Conservation (phyloP, 2,797 vertebrate species). For the Acrocephalus scirpaceus region DNA sequence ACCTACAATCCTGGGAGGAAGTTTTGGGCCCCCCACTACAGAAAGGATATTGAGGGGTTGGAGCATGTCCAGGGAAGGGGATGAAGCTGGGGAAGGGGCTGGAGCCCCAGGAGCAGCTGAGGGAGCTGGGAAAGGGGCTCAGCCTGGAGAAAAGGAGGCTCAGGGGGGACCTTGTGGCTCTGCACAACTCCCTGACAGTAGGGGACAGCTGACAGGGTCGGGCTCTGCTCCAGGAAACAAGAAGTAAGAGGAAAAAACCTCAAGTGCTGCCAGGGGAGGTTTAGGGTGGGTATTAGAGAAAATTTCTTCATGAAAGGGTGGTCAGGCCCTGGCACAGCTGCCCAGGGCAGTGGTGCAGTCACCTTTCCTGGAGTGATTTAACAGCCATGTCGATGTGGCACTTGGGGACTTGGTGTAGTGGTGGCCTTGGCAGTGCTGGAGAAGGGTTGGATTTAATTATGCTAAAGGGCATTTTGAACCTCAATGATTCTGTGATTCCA, state of each 20-base stretch:
- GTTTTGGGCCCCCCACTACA: background rate
- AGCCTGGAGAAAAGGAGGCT: background rate
- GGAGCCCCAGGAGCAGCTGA: background rate
- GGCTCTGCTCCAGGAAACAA: background rate
- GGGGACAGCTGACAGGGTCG: fast-evolving
- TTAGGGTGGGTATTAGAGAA: background rate
- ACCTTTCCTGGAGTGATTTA: fast-evolving
- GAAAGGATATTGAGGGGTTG: background rate
- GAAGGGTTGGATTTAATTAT: background rate
- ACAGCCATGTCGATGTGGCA: background rate
- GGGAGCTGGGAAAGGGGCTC: background rate
- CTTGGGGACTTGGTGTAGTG: background rate
- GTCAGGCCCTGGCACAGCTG: background rate
- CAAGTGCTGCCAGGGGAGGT: background rate
- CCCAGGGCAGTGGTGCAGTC: background rate
- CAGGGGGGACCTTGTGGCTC: background rate
- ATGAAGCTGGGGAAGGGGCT: fast-evolving
- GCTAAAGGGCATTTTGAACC: background rate
- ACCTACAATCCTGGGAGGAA: background rate
- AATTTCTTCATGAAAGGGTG: background rate
- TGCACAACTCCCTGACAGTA: background rate
- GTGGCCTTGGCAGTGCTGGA: background rate
- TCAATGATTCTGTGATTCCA: background rate
- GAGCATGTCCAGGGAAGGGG: fast-evolving
- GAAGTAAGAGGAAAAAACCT: background rate